These are phyloP conservation scores for Bembecia ichneumoniformis DNA, from an alignment of 2,888 invertebrate genomes.

Conservation along the genomic window DNA sequence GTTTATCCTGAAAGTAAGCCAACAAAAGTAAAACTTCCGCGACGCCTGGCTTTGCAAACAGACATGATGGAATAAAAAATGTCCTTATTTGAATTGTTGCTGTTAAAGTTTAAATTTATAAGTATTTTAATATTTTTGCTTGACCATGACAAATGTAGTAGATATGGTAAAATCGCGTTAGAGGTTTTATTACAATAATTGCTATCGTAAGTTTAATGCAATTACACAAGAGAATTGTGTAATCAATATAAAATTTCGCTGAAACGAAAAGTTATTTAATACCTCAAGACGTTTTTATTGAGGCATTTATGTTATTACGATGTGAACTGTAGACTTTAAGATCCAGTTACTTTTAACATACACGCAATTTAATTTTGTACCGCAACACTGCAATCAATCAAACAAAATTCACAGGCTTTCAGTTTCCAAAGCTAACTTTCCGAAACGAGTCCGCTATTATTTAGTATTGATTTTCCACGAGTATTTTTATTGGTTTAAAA, in stretches of 20 bases:
- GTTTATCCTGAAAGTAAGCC: constrained; percentile 13
- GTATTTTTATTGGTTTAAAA: constrained; percentile 48
- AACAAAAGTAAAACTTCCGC: constrained; percentile 27
- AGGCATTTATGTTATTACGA: too few relatives aligned
- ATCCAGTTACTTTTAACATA: too few relatives aligned
- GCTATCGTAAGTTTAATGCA: too few relatives aligned
- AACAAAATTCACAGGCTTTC: constrained; percentile 49
- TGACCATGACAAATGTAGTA: too few relatives aligned
- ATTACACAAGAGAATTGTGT: too few relatives aligned
- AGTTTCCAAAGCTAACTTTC: constrained; percentile 53
- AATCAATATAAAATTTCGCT: too few relatives aligned
- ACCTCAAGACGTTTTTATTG: too few relatives aligned
- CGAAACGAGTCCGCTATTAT: constrained; percentile 46
- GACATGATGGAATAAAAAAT: constrained; percentile 50
- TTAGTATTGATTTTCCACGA: constrained; percentile 56
- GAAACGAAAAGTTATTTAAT: too few relatives aligned
- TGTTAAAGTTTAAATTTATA: not conserved
- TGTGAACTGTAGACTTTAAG: too few relatives aligned
- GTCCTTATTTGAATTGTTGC: constrained; percentile 15
- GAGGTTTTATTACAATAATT: too few relatives aligned
- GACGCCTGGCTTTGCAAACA: constrained; percentile 34
- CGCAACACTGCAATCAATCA: constrained; percentile 52
- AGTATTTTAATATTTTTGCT: too few relatives aligned
- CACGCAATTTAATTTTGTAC: not conserved
- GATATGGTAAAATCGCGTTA: too few relatives aligned